These are phyloP conservation scores for Maccullochella peelii DNA, from an alignment of 2,113 vertebrate genomes.

Conservation along the genomic window DNA sequence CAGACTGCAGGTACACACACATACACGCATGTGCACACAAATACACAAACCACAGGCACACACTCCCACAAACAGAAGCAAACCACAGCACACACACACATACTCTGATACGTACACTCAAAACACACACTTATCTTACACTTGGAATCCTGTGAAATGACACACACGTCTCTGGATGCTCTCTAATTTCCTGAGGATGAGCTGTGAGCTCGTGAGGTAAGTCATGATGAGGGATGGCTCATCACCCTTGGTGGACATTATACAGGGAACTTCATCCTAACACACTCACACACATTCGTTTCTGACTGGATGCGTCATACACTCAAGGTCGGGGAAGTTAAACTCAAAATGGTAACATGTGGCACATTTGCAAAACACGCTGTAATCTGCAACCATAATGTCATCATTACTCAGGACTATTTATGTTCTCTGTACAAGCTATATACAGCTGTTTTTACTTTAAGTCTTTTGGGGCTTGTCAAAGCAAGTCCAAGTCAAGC, in stretches of 20 bases:
- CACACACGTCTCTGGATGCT: constrained; percentile 35
- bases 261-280: constrained; percentile 30
- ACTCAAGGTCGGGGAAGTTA: constrained; percentile 25
- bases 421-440: background rate
- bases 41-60: constrained; percentile 41
- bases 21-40: constrained; percentile 12
- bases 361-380: constrained; percentile 31
- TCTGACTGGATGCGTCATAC: constrained; percentile 43
- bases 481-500: background rate
- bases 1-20: constrained; percentile 14
- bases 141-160: constrained; percentile 44
- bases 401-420: constrained; percentile 9
- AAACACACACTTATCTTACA: constrained; percentile 33
- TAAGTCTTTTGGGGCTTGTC: background rate
- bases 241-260: constrained; percentile 31
- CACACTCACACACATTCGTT: constrained; percentile 21
- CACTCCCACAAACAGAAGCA: constrained; percentile 41
- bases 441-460: constrained; percentile 5
- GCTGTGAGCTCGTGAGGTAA: constrained; percentile 48
- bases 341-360: constrained; percentile 33
- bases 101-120: background rate
- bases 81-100: constrained; percentile 31
- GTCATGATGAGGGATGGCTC: constrained; percentile 43
- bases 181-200: constrained; percentile 65
- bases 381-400: constrained; percentile 18